Evolutionary conservation across 1,140 invertebrate genomes (phyloP), one percentile per base, ranked within the genome.

Genomic region (Tetramorium simillimum): DNA sequence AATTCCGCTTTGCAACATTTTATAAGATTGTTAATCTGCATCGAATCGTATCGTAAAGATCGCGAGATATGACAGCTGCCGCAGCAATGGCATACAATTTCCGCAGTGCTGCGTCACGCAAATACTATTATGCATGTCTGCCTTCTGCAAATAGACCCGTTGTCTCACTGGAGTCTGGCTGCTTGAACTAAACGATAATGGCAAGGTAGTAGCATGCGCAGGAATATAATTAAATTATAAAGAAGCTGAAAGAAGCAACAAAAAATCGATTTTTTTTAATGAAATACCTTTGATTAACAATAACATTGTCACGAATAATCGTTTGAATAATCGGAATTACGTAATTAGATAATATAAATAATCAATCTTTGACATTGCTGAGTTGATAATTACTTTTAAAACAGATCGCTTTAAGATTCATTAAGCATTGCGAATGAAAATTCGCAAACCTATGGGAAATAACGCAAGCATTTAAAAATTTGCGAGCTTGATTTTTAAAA

Each of bases 31-130:
- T 87, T 80, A 89, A 90, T 88, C 86, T 85, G 80, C 81, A 84
- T 37, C 51, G 78, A 81, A 70, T 81, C 37, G 46, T 70, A 69
- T 90, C 89, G 86, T 90, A 90, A 90, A 90, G 89, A 90, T 90
- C 75, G 43, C 10, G 62, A 65, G 86, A 90, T 90, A 90, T 77
- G 88, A 81, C 73, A 75, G 58, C 77, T 60, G 88, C 67, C 73
- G 77, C 60, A 33, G 58, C 43, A 62, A 76, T 62, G 37, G 58
- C 75, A 46, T 10, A 85, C 43, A 65, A 46, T 88, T 86, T 88
- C 84, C 43, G 78, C 78, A 58, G 63, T 72, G 72, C 85, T 69
- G 84, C 84, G 85, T 90, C 84, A 86, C 58, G 82, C 87, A 87
- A 90, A 90, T 89, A 88, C 56, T 67, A 51, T 43, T 76, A 65